A percentile compares a stretch with the other conserved stretches of the same genome.
These are phyloP conservation scores for Talpa occidentalis DNA, from an alignment of 2,113 vertebrate species.

Conservation along the genomic window DNA sequence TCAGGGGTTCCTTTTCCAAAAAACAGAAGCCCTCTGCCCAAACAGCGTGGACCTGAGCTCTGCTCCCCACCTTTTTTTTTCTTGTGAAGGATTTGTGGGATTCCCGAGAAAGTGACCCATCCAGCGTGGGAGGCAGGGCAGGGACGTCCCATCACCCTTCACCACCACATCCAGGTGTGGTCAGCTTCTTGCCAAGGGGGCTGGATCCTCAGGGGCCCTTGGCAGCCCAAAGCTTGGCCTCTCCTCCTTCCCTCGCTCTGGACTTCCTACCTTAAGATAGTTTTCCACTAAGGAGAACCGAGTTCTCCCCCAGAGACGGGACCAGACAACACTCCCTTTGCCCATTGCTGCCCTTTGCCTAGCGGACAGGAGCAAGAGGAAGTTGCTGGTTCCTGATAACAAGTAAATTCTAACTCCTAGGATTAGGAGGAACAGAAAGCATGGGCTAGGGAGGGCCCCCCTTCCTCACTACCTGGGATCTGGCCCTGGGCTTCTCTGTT, in stretches of 20 bases:
- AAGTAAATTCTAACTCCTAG: constrained; percentile 25
- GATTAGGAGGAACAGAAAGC: not conserved
- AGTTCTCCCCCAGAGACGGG: not conserved
- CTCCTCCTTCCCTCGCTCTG: not conserved
- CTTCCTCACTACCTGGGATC: not conserved
- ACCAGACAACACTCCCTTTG: not conserved
- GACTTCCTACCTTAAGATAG: not conserved
- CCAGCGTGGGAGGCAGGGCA: not conserved
- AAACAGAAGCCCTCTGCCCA: not conserved
- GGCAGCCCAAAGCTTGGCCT: not conserved
- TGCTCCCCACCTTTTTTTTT: not conserved
- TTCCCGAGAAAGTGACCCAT: constrained; percentile 44
- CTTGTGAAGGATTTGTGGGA: not conserved
- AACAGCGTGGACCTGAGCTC: not conserved
- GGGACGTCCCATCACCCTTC: not conserved
- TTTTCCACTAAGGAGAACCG: not conserved
- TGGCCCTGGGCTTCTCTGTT: not conserved
- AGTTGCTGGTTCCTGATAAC: constrained; percentile 9
- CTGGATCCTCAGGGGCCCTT: not conserved
- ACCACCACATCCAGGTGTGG: constrained; percentile 58
- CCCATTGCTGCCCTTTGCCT: constrained; percentile 24
- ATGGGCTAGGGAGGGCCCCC: not conserved
- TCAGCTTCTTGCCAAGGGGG: constrained; percentile 47
- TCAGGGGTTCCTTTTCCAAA: not conserved
- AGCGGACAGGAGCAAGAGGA: not conserved